phyloP scores from a whole-genome alignment of 2,113 vertebrate species.

The Okapia johnstoni region DNA sequence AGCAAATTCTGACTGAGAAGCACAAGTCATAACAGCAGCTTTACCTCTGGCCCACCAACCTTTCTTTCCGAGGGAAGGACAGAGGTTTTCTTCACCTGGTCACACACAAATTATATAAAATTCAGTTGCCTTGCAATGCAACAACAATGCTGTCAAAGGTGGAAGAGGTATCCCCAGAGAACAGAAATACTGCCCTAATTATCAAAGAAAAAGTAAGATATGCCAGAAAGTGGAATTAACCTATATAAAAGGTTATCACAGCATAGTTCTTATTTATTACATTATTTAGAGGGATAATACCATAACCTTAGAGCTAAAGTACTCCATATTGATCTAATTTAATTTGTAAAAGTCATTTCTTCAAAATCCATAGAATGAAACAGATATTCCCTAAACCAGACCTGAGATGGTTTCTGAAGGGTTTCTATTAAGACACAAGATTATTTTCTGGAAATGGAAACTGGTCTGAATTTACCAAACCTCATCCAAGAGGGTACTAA shows the following conservation, averaged over 20 bases:
- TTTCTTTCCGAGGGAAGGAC: slow-evolving; percentile 83
- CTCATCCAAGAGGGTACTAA: slow-evolving; percentile 14
- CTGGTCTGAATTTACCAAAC: neutral
- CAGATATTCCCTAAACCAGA: neutral
- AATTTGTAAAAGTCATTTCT: slow-evolving; percentile 37
- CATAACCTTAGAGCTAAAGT: neutral
- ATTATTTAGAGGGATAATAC: neutral
- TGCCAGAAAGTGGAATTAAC: slow-evolving; percentile 24
- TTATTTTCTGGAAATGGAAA: slow-evolving; percentile 60
- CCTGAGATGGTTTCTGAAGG: slow-evolving; percentile 28
- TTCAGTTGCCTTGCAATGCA: slow-evolving; percentile 76
- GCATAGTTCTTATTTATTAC: neutral
- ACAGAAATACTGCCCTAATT: slow-evolving; percentile 8
- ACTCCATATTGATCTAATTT: neutral
- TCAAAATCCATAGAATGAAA: slow-evolving; percentile 40
- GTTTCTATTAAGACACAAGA: slow-evolving; percentile 14
- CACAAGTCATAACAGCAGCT: slow-evolving; percentile 77
- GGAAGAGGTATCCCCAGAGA: slow-evolving; percentile 57
- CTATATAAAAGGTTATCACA: neutral
- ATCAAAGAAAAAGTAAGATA: slow-evolving; percentile 29
- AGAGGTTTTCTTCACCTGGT: slow-evolving; percentile 88
- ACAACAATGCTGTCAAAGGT: slow-evolving; percentile 59
- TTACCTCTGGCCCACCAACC: slow-evolving; percentile 89
- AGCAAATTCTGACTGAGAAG: slow-evolving; percentile 78
- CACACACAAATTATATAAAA: slow-evolving; percentile 82